phyloP scores from a whole-genome alignment of 35 echinoderm and acorn worm species.

The Stichopus chloronotus region DNA sequence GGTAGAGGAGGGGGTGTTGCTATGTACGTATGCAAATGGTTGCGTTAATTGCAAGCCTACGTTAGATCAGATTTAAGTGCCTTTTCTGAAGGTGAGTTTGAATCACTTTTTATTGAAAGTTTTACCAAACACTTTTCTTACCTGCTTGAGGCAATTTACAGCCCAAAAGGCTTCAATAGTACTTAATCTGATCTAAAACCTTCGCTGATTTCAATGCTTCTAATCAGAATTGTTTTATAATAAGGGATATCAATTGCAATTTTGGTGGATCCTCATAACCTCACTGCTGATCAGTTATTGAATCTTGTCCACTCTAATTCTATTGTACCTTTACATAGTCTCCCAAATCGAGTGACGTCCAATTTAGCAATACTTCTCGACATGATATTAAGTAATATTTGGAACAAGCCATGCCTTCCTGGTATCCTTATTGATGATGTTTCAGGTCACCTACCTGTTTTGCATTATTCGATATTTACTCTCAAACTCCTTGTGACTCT shows the following conservation, averaged over 20 bases:
- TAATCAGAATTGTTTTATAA: too few species aligned
- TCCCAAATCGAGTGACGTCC: neutral
- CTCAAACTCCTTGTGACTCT: neutral
- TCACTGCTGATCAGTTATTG: neutral
- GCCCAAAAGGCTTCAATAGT: neutral
- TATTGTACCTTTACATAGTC: neutral
- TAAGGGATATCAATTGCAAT: neutral
- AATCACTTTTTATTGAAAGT: neutral
- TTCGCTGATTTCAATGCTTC: too few species aligned
- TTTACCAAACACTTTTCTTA: neutral
- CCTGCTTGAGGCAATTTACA: neutral
- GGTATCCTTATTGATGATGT: neutral
- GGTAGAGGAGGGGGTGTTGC: neutral
- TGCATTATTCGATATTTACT: neutral
- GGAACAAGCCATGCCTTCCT: neutral
- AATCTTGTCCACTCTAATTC: neutral
- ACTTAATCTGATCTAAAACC: neutral
- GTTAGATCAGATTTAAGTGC: neutral
- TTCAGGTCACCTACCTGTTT: neutral
- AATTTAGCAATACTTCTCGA: neutral
- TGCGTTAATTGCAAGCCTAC: neutral
- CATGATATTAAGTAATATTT: neutral
- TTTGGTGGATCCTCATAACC: too few species aligned
- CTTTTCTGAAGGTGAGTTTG: neutral
- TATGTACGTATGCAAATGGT: neutral